phyloP scores from a whole-genome alignment of 2,888 invertebrate genomes.

The Crepidodera aurea region DNA sequence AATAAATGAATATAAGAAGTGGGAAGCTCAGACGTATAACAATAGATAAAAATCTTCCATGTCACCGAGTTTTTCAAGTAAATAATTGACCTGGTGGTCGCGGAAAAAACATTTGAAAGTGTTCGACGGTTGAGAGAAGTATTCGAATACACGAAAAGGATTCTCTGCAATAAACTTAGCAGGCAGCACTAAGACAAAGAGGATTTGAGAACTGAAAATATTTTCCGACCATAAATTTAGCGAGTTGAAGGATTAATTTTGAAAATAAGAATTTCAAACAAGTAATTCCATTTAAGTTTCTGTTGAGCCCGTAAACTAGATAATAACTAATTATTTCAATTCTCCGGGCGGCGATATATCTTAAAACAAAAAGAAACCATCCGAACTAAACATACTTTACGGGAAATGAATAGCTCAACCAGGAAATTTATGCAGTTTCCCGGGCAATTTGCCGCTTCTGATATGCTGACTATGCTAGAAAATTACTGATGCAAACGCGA shows the following conservation, averaged over 20 bases:
- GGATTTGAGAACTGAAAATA: too few relatives aligned
- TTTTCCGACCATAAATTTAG: not conserved
- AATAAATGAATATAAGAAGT: too few relatives aligned
- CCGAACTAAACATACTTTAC: constrained; percentile 26
- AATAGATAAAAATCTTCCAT: too few relatives aligned
- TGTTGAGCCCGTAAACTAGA: constrained; percentile 12
- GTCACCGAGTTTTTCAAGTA: too few relatives aligned
- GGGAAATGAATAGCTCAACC: constrained; percentile 28
- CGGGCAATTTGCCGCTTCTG: constrained; percentile 30
- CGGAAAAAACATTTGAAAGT: too few relatives aligned
- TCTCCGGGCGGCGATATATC: constrained; percentile 16
- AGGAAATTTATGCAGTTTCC: constrained; percentile 36
- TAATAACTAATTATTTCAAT: constrained; percentile 23
- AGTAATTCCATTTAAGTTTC: not conserved
- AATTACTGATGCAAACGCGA: constrained; percentile 34
- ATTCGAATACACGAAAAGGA: too few relatives aligned
- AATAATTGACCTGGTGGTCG: too few relatives aligned
- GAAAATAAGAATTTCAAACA: not conserved
- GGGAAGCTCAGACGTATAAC: too few relatives aligned
- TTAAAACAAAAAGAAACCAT: constrained; percentile 16
- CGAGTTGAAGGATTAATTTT: not conserved
- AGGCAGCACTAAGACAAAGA: too few relatives aligned
- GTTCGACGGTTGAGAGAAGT: too few relatives aligned
- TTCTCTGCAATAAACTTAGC: too few relatives aligned
- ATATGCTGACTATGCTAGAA: constrained; percentile 38